These are phyloP conservation scores for Asbolus verrucosus DNA, from an alignment of 1,140 invertebrate genomes.

Conservation along the genomic window DNA sequence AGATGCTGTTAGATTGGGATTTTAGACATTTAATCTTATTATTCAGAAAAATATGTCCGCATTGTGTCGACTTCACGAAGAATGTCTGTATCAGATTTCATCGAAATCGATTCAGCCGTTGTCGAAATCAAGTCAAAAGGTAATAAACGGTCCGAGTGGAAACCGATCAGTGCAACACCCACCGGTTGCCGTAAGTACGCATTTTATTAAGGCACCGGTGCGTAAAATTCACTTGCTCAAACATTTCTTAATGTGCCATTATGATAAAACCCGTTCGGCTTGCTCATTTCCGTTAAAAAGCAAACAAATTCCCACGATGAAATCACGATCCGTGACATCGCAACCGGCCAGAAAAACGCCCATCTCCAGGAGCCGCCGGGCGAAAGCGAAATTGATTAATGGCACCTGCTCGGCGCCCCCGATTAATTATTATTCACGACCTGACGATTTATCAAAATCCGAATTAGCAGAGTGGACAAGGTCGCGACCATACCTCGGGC, in stretches of 20 bases:
- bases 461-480: too few species aligned
- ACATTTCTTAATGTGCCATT: slow-evolving; percentile 45
- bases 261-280: slow-evolving; percentile 33
- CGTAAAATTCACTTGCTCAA: slow-evolving; percentile 47
- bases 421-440: too few species aligned
- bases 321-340: slow-evolving; percentile 54
- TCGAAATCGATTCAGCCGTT: too few species aligned
- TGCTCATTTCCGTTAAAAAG: slow-evolving; percentile 43
- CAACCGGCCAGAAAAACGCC: slow-evolving; percentile 48
- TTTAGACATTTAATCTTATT: too few species aligned
- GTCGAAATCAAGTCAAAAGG: too few species aligned
- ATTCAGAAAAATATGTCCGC: too few species aligned
- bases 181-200: slow-evolving; percentile 6
- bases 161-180: slow-evolving; percentile 4
- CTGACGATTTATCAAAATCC: too few species aligned
- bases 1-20: too few species aligned
- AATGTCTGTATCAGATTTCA: too few species aligned
- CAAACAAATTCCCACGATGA: slow-evolving; percentile 56
- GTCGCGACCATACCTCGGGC: too few species aligned
- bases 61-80: too few species aligned
- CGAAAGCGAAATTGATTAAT: too few species aligned
- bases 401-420: slow-evolving; percentile 48
- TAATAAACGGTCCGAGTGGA: neutral
- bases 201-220: slow-evolving; percentile 28
- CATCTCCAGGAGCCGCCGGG: slow-evolving; percentile 7